These are phyloP conservation scores for Manacus vitellinus DNA, from an alignment of 2,113 vertebrate species.

Conservation along the genomic window DNA sequence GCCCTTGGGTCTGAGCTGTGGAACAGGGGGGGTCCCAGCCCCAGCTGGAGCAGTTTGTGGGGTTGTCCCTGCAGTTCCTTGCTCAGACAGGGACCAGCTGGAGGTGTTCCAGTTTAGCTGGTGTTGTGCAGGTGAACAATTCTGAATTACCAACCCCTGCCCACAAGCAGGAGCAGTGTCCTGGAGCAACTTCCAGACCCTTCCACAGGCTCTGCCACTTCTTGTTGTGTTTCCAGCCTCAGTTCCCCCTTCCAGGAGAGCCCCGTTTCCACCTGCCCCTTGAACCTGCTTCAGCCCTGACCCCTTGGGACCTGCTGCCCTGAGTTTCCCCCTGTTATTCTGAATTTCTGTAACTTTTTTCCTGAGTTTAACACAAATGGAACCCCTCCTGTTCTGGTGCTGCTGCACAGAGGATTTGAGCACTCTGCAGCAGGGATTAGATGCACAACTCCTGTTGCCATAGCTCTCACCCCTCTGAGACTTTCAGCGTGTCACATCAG, in stretches of 20 bases:
- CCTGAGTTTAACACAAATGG: background rate
- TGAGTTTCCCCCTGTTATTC: background rate
- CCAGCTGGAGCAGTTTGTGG: background rate
- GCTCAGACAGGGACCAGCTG: background rate
- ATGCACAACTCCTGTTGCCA: conserved; percentile 59
- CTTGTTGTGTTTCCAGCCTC: background rate
- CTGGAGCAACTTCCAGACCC: accelerated
- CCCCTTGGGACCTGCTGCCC: background rate
- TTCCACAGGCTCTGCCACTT: accelerated
- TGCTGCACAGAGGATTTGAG: background rate
- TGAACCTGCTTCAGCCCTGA: background rate
- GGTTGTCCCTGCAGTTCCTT: accelerated
- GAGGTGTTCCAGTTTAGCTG: accelerated
- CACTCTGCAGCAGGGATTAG: conserved; percentile 18
- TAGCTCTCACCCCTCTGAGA: conserved; percentile 51
- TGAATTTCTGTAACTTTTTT: background rate
- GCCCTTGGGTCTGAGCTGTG: too few relatives aligned
- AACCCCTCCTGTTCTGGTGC: background rate
- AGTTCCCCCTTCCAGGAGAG: accelerated
- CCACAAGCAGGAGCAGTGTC: accelerated
- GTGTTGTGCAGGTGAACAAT: too few relatives aligned
- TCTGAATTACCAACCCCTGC: background rate
- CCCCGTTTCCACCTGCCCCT: background rate
- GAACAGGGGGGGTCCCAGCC: too few relatives aligned
- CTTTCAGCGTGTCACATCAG: background rate